Base-by-base conservation (phyloP, 2,113 vertebrate genomes). In the Nipponia nippon region DNA sequence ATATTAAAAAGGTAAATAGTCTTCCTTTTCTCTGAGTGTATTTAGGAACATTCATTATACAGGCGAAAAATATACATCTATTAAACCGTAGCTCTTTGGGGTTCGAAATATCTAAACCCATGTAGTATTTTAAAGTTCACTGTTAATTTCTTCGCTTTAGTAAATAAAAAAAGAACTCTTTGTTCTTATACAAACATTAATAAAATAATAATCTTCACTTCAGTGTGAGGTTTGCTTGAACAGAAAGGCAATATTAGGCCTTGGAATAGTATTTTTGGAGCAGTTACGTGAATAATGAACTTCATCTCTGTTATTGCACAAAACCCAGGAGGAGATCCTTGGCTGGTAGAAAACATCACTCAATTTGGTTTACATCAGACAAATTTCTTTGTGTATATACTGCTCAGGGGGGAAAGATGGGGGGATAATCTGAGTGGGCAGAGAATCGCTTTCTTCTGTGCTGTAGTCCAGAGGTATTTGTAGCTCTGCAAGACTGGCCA, bases 1-100 rank as follows among this genome's bases (percentile, higher is more conserved):
- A 72, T 88, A 93, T 92, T 92, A 62, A 92, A 93, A 71, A 83
- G 34, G 52, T 29, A 93, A 96, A 87, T 69, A 95, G 52, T 92
- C 21, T 89, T 91, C 42, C 21, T 83, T 95, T 96, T 86, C 42
- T 81, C 32, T 47, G 81, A 46, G 52, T 87, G n/a, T 91, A 65
- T 94, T 96, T 94, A 80, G 78, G 86, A 95, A 69, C 34, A 50
- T 90, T 83, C 27, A 56, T 94, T 95, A 69, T 30, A 63, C 9
- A 69, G 70, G 20, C 3, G 1, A 93, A 94, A 91, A 95, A 82
- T 52, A 72, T 14, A 83, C 36, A 85, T 69, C 44, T 36, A 25
- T 83, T 92, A 76, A 90, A 69, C 18, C 0, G 4, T 50, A 76
- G 44, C 36, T 76, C 22, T 61, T 82, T 69, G 88, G 65, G 66